Evolutionary conservation across 2,797 vertebrate genomes (phyloP).

Genomic region (Galagoides demidoff): DNA sequence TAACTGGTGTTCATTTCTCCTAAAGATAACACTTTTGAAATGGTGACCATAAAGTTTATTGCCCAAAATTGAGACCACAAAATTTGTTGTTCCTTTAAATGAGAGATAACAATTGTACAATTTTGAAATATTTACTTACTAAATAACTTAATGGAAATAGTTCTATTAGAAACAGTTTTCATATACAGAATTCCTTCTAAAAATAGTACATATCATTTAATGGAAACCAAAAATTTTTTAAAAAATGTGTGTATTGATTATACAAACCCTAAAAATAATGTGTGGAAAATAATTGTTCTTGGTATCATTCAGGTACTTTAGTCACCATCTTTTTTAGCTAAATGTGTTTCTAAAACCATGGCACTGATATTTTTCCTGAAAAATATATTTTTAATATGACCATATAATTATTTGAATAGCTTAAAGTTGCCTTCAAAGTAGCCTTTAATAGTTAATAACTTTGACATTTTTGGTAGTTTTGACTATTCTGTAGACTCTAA

Average conservation of each 20-base stretch:
- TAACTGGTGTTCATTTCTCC: neutral
- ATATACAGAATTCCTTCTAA: neutral
- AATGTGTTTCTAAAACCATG: neutral
- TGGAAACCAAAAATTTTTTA: neutral
- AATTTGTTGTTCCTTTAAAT: neutral
- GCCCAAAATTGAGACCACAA: neutral
- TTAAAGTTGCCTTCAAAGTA: constrained; percentile 13
- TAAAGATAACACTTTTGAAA: neutral
- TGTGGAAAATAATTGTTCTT: constrained; percentile 31
- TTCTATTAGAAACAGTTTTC: neutral
- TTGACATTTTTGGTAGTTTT: constrained; percentile 10
- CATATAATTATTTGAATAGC: constrained; percentile 4
- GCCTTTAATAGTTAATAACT: neutral
- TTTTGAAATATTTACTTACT: constrained; percentile 1
- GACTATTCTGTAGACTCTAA: neutral
- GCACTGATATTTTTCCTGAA: neutral
- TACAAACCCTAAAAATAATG: neutral
- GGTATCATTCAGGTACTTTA: neutral
- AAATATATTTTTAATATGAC: neutral
- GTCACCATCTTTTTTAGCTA: neutral
- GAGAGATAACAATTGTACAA: neutral
- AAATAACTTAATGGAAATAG: neutral
- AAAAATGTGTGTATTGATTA: neutral
- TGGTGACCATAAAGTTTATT: neutral
- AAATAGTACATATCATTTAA: neutral